Percentiles rank a stretch among this genome's conserved stretches.
Conservation (phyloP, 2,113 vertebrate species). For the Lampris megalopsis region DNA sequence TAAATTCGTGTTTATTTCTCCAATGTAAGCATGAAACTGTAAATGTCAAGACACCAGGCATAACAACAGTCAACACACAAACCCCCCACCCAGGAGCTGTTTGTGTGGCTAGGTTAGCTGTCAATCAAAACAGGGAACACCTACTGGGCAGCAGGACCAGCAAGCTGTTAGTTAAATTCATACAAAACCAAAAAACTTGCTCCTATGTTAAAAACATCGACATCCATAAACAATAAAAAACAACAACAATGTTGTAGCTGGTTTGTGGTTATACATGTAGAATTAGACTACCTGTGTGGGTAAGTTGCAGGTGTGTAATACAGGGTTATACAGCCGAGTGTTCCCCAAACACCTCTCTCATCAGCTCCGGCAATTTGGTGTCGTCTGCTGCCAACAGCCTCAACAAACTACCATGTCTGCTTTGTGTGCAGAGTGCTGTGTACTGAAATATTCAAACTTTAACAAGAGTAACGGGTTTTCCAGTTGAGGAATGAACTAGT, state of each 20-base stretch:
- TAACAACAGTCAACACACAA: constrained; percentile 75
- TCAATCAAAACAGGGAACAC: constrained; percentile 70
- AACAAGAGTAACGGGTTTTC: constrained; percentile 8
- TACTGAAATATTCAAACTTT: not conserved
- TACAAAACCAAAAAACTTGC: constrained; percentile 14
- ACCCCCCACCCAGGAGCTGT: constrained; percentile 60
- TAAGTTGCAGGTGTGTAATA: constrained; percentile 51
- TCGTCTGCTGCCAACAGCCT: not conserved
- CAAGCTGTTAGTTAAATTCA: constrained; percentile 77
- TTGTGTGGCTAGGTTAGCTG: constrained; percentile 79
- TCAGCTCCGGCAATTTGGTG: not conserved
- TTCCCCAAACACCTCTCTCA: constrained; percentile 69
- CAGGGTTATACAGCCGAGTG: constrained; percentile 22
- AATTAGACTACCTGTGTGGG: not conserved
- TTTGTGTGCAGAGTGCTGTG: not conserved
- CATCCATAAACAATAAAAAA: constrained; percentile 5
- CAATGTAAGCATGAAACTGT: constrained; percentile 1
- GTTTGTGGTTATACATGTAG: not conserved
- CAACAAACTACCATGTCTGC: no score
- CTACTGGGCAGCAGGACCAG: constrained; percentile 72
- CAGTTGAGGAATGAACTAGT: not conserved
- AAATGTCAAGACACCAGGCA: constrained; percentile 23
- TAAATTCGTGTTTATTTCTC: constrained; percentile 7
- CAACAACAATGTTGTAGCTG: not conserved
- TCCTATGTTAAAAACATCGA: constrained; percentile 22